phyloP scores from a whole-genome alignment of 2,113 vertebrate genomes.

The Oxygymnocypris stewartii region DNA sequence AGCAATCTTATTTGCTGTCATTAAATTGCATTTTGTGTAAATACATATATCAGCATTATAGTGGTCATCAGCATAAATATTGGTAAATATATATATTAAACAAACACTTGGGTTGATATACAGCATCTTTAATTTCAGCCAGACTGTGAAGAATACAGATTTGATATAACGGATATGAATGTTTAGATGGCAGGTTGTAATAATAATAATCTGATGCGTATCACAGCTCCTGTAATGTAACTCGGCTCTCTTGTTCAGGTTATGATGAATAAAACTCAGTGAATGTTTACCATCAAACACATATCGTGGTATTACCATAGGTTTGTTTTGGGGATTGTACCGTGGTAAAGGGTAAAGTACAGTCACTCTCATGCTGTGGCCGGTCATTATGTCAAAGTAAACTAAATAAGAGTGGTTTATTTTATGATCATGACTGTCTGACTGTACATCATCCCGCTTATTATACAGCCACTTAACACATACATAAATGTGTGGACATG shows the following conservation, averaged over 20 bases:
- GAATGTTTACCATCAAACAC: neutral
- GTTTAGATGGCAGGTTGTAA: neutral
- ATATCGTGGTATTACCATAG: neutral
- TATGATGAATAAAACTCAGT: neutral
- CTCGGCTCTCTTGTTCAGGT: neutral
- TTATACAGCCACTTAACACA: neutral
- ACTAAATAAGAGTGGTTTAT: neutral
- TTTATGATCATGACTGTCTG: neutral
- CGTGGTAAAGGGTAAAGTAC: neutral
- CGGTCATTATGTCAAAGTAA: neutral
- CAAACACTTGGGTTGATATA: neutral
- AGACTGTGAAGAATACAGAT: neutral
- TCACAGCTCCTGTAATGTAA: neutral
- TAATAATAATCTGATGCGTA: neutral
- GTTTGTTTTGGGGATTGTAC: neutral
- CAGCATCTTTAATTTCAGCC: neutral
- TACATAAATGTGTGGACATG: neutral
- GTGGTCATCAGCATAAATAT: neutral
- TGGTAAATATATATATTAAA: neutral
- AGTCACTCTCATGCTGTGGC: neutral
- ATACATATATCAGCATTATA: neutral
- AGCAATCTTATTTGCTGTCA: neutral
- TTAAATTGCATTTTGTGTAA: neutral
- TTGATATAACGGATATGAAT: neutral
- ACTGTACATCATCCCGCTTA: neutral